A percentile compares a stretch with the other conserved stretches of the same genome.
phyloP scores from a whole-genome alignment of 2,888 invertebrate species.

The Meliscaeva auricollis region DNA sequence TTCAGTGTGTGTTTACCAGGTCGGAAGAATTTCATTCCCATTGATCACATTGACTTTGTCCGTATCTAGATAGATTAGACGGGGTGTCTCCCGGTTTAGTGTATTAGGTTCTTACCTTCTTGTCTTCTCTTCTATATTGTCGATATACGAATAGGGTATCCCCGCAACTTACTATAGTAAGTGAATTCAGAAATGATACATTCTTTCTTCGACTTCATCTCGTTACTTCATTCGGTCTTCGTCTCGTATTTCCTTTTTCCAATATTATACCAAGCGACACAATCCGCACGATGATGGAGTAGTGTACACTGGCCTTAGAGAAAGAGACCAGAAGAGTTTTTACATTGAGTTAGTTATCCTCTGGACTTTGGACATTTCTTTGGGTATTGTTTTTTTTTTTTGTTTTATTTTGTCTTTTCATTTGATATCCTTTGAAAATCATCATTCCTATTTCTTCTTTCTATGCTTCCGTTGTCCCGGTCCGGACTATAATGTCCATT shows the following conservation, averaged over 20 bases:
- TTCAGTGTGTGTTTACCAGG: conserved; percentile 73
- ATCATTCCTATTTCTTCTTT: background rate
- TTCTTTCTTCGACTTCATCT: conserved; percentile 29
- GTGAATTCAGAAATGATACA: conserved; percentile 46
- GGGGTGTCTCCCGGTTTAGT: conserved; percentile 27
- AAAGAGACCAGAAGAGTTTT: conserved; percentile 23
- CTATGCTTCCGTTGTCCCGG: background rate
- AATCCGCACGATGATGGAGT: background rate
- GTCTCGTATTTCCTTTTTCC: conserved; percentile 13
- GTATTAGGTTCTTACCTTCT: conserved; percentile 16
- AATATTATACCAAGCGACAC: conserved; percentile 37
- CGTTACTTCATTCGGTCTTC: conserved; percentile 4
- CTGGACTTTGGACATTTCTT: conserved; percentile 31
- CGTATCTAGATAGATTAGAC: conserved; percentile 50
- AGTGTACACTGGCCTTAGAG: background rate
- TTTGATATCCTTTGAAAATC: conserved; percentile 12
- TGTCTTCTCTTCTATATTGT: background rate
- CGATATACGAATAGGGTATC: background rate
- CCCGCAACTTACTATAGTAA: background rate
- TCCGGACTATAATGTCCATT: conserved; percentile 1
- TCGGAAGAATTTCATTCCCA: conserved; percentile 72
- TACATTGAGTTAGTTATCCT: conserved; percentile 56
- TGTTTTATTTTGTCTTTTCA: background rate
- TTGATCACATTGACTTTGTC: conserved; percentile 73
- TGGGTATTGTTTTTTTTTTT: background rate